Evolutionary conservation across 2,888 invertebrate genomes (phyloP).

Genomic region (Julus scanicus): DNA sequence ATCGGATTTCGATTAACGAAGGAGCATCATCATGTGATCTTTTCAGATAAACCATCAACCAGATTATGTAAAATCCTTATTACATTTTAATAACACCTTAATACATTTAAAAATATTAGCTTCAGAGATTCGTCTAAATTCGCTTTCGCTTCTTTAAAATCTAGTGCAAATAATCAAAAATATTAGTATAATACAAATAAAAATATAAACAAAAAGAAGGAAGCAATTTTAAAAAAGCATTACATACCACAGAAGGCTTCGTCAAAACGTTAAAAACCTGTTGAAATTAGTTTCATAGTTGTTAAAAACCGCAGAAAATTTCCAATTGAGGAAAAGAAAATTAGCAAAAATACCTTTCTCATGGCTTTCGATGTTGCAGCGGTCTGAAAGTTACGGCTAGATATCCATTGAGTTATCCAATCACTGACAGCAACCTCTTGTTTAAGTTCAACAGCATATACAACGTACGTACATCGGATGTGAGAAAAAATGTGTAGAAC

Average conservation of each 20-base stretch:
- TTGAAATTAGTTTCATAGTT: not conserved
- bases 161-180: not conserved
- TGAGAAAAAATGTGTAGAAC: constrained; percentile 53
- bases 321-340: not conserved
- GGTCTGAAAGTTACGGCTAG: not conserved
- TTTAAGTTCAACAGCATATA: not conserved
- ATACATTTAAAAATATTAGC: not conserved
- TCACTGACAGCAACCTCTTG: not conserved
- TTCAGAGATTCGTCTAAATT: not conserved
- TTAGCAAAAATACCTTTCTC: constrained; percentile 48
- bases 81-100: no score
- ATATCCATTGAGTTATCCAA: constrained; percentile 8
- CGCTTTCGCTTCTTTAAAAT: not conserved
- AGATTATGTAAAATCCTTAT: no score
- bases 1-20: no score
- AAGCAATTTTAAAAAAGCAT: not conserved
- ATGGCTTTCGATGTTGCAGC: constrained; percentile 51
- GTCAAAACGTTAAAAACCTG: not conserved
- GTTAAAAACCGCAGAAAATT: not conserved
- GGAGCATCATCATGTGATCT: no score
- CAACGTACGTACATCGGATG: constrained; percentile 46
- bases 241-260: not conserved
- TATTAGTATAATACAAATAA: not conserved
- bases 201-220: not conserved
- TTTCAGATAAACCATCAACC: no score